A percentile compares a stretch with the other conserved stretches of the same genome.
Evolutionary conservation across 2,113 vertebrate species (phyloP).

Genomic region (Callocephalon fimbriatum): DNA sequence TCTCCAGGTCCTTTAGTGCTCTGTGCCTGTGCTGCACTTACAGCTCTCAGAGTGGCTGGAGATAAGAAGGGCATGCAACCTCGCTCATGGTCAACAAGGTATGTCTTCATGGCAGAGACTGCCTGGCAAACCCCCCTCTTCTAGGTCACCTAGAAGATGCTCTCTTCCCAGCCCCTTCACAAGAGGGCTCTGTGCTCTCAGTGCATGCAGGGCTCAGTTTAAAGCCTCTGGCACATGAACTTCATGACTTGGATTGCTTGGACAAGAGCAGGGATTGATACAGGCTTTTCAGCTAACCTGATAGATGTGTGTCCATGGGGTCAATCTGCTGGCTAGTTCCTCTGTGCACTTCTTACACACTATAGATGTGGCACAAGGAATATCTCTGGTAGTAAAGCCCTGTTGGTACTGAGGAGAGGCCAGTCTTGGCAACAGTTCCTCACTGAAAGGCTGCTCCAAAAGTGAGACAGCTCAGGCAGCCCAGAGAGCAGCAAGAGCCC

Average conservation of each 20-base stretch:
- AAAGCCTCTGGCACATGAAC: not conserved
- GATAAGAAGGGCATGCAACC: not conserved
- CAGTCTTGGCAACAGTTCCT: not conserved
- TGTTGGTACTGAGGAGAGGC: not conserved
- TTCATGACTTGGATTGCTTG: not conserved
- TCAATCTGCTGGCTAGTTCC: not conserved
- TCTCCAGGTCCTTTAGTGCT: not conserved
- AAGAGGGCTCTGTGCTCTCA: not conserved
- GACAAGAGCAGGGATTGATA: not conserved
- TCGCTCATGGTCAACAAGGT: fast-evolving
- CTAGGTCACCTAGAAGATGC: not conserved
- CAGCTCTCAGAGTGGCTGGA: not conserved
- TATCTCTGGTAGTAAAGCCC: not conserved
- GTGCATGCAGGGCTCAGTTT: not conserved
- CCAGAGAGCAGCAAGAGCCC: not conserved
- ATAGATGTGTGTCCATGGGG: not conserved
- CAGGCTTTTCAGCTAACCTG: fast-evolving
- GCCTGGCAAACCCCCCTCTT: not conserved
- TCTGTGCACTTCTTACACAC: not conserved
- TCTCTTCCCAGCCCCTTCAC: not conserved
- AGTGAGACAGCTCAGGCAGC: not conserved
- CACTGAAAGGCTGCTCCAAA: not conserved
- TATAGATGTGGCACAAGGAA: not conserved
- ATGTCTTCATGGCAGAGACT: not conserved
- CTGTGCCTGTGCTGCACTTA: not conserved